These are phyloP conservation scores for Ischnura elegans DNA, from an alignment of 2,888 invertebrate species.

Conservation along the genomic window DNA sequence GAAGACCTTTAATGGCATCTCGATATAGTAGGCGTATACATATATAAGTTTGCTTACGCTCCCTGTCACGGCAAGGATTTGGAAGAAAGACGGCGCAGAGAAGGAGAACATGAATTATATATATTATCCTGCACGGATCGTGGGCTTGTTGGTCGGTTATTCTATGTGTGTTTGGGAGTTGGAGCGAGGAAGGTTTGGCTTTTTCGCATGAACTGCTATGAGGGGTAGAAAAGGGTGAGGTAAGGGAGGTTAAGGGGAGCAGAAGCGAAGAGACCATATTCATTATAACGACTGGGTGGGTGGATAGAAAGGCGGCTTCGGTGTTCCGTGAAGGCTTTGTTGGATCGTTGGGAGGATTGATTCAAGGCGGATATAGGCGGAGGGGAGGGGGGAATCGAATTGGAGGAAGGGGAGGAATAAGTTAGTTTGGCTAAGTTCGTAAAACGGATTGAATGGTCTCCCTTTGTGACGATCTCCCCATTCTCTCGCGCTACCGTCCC, in stretches of 20 bases:
- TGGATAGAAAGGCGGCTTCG: slow-evolving; percentile 2
- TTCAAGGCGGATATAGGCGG: background rate
- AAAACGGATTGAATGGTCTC: background rate
- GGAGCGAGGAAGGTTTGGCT: background rate
- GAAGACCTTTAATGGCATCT: background rate
- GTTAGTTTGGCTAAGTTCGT: background rate
- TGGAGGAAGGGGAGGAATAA: background rate
- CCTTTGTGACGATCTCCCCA: background rate
- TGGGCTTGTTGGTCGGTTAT: background rate
- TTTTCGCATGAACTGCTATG: background rate
- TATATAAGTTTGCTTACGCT: too few relatives aligned
- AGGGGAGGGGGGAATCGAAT: background rate
- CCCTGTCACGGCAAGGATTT: too few relatives aligned
- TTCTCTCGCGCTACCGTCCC: background rate
- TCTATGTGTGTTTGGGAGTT: background rate
- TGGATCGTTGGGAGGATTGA: background rate
- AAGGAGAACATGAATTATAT: too few relatives aligned
- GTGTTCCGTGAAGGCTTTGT: background rate
- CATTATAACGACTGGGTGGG: background rate
- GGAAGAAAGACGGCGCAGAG: too few relatives aligned
- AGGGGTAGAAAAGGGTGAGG: background rate
- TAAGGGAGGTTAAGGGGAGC: background rate
- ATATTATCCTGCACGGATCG: background rate
- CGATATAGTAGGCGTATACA: background rate
- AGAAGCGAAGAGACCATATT: background rate